Percentiles rank a stretch among this genome's conserved stretches.
phyloP scores from a whole-genome alignment of 2,113 vertebrate genomes.

The Dicentrarchus labrax region DNA sequence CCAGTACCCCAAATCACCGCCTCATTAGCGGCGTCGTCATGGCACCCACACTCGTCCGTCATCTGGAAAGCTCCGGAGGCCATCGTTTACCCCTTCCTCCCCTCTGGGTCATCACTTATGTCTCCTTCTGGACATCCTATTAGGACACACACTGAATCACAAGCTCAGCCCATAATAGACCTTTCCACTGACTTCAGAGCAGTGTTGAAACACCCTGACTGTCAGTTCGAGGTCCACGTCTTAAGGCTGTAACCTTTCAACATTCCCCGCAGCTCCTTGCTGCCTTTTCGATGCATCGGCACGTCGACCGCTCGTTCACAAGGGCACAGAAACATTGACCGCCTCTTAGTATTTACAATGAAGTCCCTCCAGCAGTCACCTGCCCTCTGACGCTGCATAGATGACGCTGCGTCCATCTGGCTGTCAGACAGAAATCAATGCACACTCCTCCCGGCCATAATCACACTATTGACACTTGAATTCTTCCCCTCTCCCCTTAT shows the following conservation, averaged over 20 bases:
- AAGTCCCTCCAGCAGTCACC: conserved; percentile 36
- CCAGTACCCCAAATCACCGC: conserved; percentile 63
- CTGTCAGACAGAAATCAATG: conserved; percentile 61
- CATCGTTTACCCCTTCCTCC: conserved; percentile 16
- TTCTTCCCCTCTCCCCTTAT: conserved; percentile 6
- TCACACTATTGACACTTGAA: conserved; percentile 45
- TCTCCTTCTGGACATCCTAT: conserved; percentile 59
- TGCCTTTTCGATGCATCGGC: not conserved
- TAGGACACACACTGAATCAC: conserved; percentile 44
- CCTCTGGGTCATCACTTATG: conserved; percentile 61
- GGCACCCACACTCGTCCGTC: conserved; percentile 63
- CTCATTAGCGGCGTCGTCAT: conserved; percentile 73
- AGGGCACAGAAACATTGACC: not conserved
- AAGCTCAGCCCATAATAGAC: conserved; percentile 29
- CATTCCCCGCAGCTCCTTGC: not conserved
- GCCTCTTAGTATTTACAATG: conserved; percentile 6
- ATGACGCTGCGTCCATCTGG: conserved; percentile 48
- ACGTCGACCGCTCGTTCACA: not conserved
- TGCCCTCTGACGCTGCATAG: conserved; percentile 12
- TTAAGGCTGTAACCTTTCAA: not conserved
- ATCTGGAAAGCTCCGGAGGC: conserved; percentile 64
- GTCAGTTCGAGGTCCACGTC: not conserved
- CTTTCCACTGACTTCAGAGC: conserved; percentile 16
- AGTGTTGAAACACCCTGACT: not conserved
- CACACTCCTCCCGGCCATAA: conserved; percentile 36